Conservation (phyloP, 2,888 invertebrate genomes). For the Caradrina clavipalpis region DNA sequence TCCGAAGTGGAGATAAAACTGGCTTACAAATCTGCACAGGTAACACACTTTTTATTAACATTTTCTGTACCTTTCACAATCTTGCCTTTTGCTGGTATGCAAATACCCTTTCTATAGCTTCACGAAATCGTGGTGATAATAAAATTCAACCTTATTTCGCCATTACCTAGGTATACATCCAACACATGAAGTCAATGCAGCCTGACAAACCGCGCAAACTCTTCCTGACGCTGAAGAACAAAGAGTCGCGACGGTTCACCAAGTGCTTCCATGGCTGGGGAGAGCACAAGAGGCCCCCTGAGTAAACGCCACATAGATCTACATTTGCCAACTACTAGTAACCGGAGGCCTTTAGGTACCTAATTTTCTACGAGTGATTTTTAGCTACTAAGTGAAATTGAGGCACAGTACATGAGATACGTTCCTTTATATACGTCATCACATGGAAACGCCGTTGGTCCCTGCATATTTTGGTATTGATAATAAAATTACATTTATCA, state of each 20-base stretch:
- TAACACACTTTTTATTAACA: slow-evolving; percentile 76
- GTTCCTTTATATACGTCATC: slow-evolving; percentile 15
- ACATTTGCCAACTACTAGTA: slow-evolving; percentile 36
- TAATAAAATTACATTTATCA: slow-evolving; percentile 17
- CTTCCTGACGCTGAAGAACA: slow-evolving; percentile 98
- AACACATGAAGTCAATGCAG: slow-evolving; percentile 98
- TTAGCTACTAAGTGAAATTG: slow-evolving; percentile 46
- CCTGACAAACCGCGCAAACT: slow-evolving; percentile 97
- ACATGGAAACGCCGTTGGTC: slow-evolving; percentile 27
- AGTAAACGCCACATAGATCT: slow-evolving; percentile 84
- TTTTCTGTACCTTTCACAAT: not conserved
- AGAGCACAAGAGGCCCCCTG: slow-evolving; percentile 95
- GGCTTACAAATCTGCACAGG: slow-evolving; percentile 99
- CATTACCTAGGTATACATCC: slow-evolving; percentile 96
- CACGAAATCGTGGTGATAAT: not conserved
- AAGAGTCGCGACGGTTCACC: slow-evolving; percentile 98
- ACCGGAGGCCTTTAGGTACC: slow-evolving; percentile 35
- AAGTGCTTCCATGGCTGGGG: slow-evolving; percentile 99
- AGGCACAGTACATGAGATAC: slow-evolving; percentile 33
- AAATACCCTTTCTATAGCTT: not conserved
- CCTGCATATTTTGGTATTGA: slow-evolving; percentile 6
- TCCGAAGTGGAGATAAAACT: slow-evolving; percentile 99
- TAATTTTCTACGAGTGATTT: slow-evolving; percentile 44
- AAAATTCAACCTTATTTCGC: not conserved
- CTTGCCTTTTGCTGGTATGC: too few relatives aligned